These are phyloP conservation scores for Hippocampus zosterae DNA, from an alignment of 2,113 vertebrate species.

Conservation along the genomic window DNA sequence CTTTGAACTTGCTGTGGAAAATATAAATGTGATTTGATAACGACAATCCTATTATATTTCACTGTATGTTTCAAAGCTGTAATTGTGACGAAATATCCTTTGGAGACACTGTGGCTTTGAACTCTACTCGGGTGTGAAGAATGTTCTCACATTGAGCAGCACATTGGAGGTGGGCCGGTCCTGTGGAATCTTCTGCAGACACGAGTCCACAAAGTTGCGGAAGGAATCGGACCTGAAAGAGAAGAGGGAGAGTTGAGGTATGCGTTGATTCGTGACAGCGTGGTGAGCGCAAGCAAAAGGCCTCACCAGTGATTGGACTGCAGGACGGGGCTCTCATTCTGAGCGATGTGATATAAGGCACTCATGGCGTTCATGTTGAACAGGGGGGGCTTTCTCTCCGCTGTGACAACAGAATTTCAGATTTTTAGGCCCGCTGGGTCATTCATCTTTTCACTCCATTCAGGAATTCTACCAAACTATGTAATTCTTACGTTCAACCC, in stretches of 20 bases:
- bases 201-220: slow-evolving; percentile 90
- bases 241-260: background rate
- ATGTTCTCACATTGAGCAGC: slow-evolving; percentile 79
- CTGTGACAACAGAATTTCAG: slow-evolving; percentile 49
- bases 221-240: slow-evolving; percentile 85
- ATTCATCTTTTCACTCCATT: background rate
- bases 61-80: too few species aligned
- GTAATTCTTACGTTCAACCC: background rate
- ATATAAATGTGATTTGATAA: too few species aligned
- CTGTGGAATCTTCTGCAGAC: slow-evolving; percentile 89
- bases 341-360: slow-evolving; percentile 95
- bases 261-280: background rate
- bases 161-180: slow-evolving; percentile 88
- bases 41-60: too few species aligned
- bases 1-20: too few species aligned
- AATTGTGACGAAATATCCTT: background rate
- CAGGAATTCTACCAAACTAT: background rate
- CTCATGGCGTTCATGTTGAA: slow-evolving; percentile 97
- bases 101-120: background rate
- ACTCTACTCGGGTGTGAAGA: too few species aligned
- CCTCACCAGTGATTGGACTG: slow-evolving; percentile 90
- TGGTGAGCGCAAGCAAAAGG: background rate
- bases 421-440: background rate
- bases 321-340: slow-evolving; percentile 88
- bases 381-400: slow-evolving; percentile 89